Percentiles rank a stretch among this genome's conserved stretches.
These are phyloP conservation scores for Himalopsyche tibetana DNA, from an alignment of 2,888 invertebrate species.

Conservation along the genomic window DNA sequence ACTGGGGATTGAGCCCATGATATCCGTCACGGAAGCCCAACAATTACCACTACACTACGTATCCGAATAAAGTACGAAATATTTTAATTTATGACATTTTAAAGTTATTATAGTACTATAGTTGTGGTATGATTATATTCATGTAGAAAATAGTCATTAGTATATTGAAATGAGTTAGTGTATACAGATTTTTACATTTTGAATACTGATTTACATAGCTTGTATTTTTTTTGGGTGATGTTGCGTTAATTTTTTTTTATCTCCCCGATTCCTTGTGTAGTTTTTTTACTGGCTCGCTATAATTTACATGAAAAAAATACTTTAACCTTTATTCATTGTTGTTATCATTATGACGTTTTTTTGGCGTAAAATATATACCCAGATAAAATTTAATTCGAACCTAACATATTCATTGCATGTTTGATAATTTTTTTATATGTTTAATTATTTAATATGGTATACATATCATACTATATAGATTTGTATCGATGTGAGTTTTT, in stretches of 20 bases:
- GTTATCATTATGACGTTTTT: neutral
- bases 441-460: too few relatives aligned
- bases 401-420: too few relatives aligned
- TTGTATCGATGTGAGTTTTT: too few relatives aligned
- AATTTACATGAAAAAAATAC: conserved; percentile 9
- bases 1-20: too few relatives aligned
- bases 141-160: conserved; percentile 38
- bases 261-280: neutral
- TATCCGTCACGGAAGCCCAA: too few relatives aligned
- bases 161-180: conserved; percentile 34
- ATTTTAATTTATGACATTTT: too few relatives aligned
- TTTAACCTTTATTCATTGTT: neutral
- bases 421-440: too few relatives aligned
- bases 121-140: neutral
- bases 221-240: conserved; percentile 27
- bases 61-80: too few relatives aligned
- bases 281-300: neutral
- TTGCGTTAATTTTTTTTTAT: conserved; percentile 37
- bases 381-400: too few relatives aligned
- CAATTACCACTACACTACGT: too few relatives aligned
- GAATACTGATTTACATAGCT: conserved; percentile 34
- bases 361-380: neutral
- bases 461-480: too few relatives aligned
- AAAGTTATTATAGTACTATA: neutral
- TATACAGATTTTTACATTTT: conserved; percentile 12